Base-by-base conservation (phyloP, 1,140 invertebrate genomes). In the Brachionus rotundiformis region DNA sequence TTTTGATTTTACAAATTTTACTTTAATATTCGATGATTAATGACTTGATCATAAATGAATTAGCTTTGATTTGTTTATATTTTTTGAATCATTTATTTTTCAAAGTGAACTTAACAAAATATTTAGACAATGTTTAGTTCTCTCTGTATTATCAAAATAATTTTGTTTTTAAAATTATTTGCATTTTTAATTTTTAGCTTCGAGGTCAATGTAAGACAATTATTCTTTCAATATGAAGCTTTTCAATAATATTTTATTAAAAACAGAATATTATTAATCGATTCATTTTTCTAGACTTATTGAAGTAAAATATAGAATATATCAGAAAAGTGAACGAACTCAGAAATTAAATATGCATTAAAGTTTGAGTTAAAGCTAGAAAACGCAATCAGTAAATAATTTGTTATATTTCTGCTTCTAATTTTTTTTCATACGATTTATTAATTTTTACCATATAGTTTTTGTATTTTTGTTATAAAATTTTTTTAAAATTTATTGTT, bases 261-360 rank as follows among this genome's bases (percentile, higher is more conserved):
- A 54, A 54, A 54, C 47, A 54, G 47, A 54, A 54, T 54, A 54
- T 19, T 19, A 54, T 54, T 23, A 54, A 54, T 54, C 47, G 47
- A 54, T 54, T 54, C 19, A 23, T 54, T 54, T 54, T 54, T 6
- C n/a, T 4, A 54, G 19, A 54, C 7, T 23, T 19, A 25, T 54
- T 54, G 16, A 7, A 7, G 23, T 54, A 54, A 8, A 19, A 54
- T 54, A 54, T 19, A 19, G 8, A 54, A 54, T 19, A 54, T 19
- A 54, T 54, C 19, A 54, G 19, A 23, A 54, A 49, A 16, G 23
- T 54, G 47, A 54, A 54, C 19, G n/a, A 54, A 54, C 47, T 23
- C 8, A 54, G 7, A 54, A 54, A 54, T 54, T 54, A 54, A 54
- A 54, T 54, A 54, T 54, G 47, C 47, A 54, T 54, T 6, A 54